Evolutionary conservation across 2,797 vertebrate genomes (phyloP), one percentile per base, ranked within the genome.

Genomic region (Octomys mimax): DNA sequence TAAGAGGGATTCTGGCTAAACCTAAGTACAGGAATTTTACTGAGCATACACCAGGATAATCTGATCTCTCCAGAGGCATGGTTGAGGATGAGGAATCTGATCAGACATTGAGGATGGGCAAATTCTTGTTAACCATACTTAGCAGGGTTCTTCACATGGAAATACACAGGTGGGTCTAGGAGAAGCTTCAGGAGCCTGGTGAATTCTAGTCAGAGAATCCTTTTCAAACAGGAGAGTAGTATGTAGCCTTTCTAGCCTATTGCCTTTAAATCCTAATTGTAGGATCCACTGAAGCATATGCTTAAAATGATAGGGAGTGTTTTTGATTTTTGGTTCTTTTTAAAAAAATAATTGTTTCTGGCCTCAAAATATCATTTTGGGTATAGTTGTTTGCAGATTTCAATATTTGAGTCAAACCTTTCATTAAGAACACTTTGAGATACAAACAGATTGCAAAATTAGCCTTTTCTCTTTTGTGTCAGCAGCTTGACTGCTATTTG

Each of bases 341-440:
- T 13, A 14, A 66, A 66, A 33, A 16, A 57, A 57, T 57, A 87
- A 77, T 92, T 70, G 66, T 31, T 82, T 96, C 61, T 95, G 28
- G 42, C 61, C 71, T 91, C 57, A 46, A 61, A 73, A 18, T 73
- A 93, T 52, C 81, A 79, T 91, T 96, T 96, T 97, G 75, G 46
- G 12, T 93, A 0, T 87, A 94, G 71, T 89, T 89, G 12, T 82
- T 62, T 90, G 39, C 26, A 77, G 19, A 39, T 89, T 90, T 84
- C 16, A 80, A 18, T 78, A 33, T 85, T 85, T 86, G 46, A 96
- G 80, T 26, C 33, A 96, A 86, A 91, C 19, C 57, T 87, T 96
- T 89, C 46, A 52, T 62, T 91, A 89, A 88, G 28, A 89, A 42
- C 5, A 28, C 62, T 94, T 87, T 90, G 77, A 78, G n/a, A 85